Base-by-base conservation (phyloP, 2,888 invertebrate species). In the Euphydryas editha region DNA sequence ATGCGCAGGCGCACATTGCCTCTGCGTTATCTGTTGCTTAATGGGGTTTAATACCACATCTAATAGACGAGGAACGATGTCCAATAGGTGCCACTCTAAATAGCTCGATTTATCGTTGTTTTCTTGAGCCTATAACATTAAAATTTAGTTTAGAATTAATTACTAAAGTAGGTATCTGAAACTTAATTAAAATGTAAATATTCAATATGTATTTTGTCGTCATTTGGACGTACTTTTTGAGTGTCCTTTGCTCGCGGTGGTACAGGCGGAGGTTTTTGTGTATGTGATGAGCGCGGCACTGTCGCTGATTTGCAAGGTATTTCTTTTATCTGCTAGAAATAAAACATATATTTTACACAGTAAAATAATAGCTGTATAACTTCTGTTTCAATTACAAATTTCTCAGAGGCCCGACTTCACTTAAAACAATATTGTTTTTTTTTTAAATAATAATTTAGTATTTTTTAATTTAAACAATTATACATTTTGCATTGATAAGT, bases 31-130 rank as follows among this genome's bases (percentile, higher is more conserved):
- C 73, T 90, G 91, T 68, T 91, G 85, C 72, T 94, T 94, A 39
- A 98, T 96, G 0, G 98, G 98, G 65, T 95, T 94, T 37, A 97
- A 94, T 30, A 97, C 96, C 17, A 99, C 95, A 74, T 96, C 96
- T 59, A 98, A 87, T 30, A 99, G 88, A 59, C 96, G 94, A 49
- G 98, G 96, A 15, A 98, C 90, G 0, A 98, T 97, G 81, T 98
- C 97, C 71, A 96, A 93, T 73, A 97, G 95, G 15, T 95, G 94
- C 94, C 95, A 95, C 44, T 94, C 94, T 0, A 77, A 76, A 69
- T 83, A 82, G 39, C 78, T 81, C 1, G 77, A 63, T 56, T 82
- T 84, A 2, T 84, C 81, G 2, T 68, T 71, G 0, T 79, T 72
- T 0, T 84, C 86, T 8, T 77, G 76, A 5, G 67, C 72, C 89